Conservation (phyloP, 1,140 invertebrate genomes). For the Temnothorax curvispinosus region DNA sequence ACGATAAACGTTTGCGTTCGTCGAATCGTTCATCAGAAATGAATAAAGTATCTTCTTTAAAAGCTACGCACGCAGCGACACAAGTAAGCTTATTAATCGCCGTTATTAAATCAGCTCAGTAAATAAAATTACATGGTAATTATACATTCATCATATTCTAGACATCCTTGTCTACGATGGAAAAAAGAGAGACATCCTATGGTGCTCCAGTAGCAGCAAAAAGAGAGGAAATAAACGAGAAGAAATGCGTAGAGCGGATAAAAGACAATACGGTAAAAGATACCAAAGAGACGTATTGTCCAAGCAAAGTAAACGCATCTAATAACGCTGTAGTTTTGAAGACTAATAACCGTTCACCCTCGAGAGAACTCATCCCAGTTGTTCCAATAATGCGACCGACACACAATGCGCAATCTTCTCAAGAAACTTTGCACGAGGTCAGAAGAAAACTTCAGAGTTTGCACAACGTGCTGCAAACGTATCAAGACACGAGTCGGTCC, state of each 20-base stretch:
- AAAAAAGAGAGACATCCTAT: background rate
- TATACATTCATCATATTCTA: background rate
- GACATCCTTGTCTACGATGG: background rate
- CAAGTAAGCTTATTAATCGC: conserved; percentile 39
- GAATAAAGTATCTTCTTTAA: conserved; percentile 15
- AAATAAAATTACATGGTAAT: conserved; percentile 2
- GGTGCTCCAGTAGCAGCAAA: background rate
- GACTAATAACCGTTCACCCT: background rate
- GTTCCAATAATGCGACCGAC: background rate
- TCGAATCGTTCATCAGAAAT: conserved; percentile 16
- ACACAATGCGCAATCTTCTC: conserved; percentile 34
- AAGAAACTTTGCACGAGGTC: conserved; percentile 67
- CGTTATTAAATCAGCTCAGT: background rate
- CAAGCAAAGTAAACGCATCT: background rate
- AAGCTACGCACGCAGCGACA: background rate
- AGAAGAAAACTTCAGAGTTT: conserved; percentile 73
- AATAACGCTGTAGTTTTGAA: background rate
- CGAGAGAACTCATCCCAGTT: background rate
- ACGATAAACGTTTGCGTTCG: conserved; percentile 49
- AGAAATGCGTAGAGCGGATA: background rate
- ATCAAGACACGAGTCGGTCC: conserved; percentile 32
- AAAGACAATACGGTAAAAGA: background rate
- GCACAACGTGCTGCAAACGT: conserved; percentile 71
- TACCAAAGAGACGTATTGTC: background rate
- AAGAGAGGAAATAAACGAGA: background rate